Evolutionary conservation across 1,140 invertebrate species (phyloP), one percentile per base, ranked within the genome.

Genomic region (Trichonephila inaurata): DNA sequence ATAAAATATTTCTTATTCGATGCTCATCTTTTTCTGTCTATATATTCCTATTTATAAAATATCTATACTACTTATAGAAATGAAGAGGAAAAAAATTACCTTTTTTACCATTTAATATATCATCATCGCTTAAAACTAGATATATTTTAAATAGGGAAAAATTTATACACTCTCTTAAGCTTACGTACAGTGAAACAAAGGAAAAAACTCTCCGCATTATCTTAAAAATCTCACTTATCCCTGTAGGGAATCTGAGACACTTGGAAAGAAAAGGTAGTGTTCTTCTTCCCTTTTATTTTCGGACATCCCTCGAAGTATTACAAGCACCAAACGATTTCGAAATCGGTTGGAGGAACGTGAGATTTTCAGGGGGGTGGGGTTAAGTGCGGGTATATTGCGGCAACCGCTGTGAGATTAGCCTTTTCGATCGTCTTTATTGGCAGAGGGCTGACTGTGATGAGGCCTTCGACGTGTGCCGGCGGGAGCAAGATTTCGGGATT

Each of bases 371-470:
- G 8, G 72, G 72, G 72, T 33, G 24, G 72, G 72, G 72, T 77
- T 77, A 77, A 77, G 72, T 60, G 21, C 82, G 51, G 82, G 51
- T n/a, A 58, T 58, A 83, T 51, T 83, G 82, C 82, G 44, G 82
- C 82, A 60, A 83, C 82, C 82, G 82, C 82, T 83, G 82, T 60
- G 62, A 92, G 90, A 92, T 92, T 92, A 85, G 90, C 77, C 60
- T 33, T 33, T 92, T 92, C 81, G 44, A 92, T 92, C 90, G 19
- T 92, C 61, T 92, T 92, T 92, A 92, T 92, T 92, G 90, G 90
- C 81, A 28, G 21, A 66, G 89, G 89, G 64, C 58, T 90, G 90
- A 92, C 90, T 85, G 60, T 28, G 90, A 92, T 92, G 90, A 82
- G 72, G 51, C 51, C 51, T 51, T 12, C 51, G 51, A 51, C 51